Percentiles rank a stretch among this genome's conserved stretches.
These are phyloP conservation scores for Pipra filicauda DNA, from an alignment of 2,113 vertebrate species.

Conservation along the genomic window DNA sequence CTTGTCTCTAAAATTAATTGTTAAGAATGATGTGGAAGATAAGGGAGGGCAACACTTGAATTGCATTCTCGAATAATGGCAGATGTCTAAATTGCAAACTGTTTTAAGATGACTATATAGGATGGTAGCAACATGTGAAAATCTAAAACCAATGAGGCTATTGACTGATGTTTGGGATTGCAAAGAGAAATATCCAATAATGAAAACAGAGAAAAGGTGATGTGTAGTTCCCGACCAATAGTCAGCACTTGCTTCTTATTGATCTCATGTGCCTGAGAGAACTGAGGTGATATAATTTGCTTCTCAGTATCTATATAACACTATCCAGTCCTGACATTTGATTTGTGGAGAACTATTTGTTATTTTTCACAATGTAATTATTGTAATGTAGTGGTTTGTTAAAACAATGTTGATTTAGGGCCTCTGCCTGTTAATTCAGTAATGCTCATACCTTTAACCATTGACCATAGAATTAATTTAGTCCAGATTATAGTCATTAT, in stretches of 20 bases:
- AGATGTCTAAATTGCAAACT: neutral
- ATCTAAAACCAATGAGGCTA: neutral
- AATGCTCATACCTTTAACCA: neutral
- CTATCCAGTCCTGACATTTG: neutral
- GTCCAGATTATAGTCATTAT: neutral
- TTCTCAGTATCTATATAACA: neutral
- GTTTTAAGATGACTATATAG: neutral
- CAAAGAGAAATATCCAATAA: neutral
- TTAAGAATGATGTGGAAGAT: neutral
- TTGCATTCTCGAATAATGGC: neutral
- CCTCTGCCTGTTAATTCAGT: neutral
- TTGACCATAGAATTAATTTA: neutral
- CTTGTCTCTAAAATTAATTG: neutral
- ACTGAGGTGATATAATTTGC: neutral
- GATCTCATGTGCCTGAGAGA: neutral
- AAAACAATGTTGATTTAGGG: neutral
- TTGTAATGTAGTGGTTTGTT: neutral
- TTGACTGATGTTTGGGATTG: neutral
- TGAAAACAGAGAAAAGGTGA: neutral
- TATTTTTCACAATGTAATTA: neutral
- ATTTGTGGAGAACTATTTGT: neutral
- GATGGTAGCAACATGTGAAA: neutral
- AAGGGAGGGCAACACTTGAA: neutral
- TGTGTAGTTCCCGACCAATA: rapidly evolving
- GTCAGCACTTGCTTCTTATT: neutral